Evolutionary conservation across 92 coral and sea anemone species (phyloP).

Genomic region (Desmophyllum pertusum): DNA sequence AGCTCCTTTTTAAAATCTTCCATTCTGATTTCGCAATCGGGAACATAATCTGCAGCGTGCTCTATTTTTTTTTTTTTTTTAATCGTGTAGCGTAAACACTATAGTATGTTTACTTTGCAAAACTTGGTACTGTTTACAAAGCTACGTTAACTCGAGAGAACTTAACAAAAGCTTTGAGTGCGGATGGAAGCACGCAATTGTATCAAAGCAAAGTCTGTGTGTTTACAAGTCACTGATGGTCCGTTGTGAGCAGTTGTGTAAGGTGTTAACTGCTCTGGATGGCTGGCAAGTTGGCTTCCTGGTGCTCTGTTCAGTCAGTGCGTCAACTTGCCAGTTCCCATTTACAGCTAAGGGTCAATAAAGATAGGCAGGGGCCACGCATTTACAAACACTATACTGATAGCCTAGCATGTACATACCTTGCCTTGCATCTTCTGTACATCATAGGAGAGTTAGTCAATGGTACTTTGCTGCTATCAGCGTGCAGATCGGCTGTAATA

Average conservation of each 20-base stretch:
- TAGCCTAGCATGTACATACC: constrained; percentile 21
- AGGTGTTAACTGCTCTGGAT: background rate
- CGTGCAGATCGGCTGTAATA: constrained; percentile 11
- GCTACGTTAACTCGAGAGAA: constrained; percentile 21
- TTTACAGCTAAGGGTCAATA: background rate
- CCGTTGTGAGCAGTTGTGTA: background rate
- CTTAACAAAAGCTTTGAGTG: background rate
- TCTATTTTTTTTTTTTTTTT: background rate
- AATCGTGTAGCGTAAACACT: background rate
- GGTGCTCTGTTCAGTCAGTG: background rate
- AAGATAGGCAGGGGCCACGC: constrained; percentile 4
- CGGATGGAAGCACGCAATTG: constrained; percentile 15
- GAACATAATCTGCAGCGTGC: constrained; percentile 13
- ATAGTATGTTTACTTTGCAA: constrained; percentile 7
- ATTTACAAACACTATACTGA: background rate
- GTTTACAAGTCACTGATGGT: background rate
- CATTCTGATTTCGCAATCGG: constrained; percentile 26
- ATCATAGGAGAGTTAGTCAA: constrained; percentile 2
- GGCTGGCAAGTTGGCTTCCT: constrained; percentile 6
- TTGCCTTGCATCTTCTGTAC: constrained; percentile 35
- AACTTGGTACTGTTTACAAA: constrained; percentile 26
- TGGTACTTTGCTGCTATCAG: background rate
- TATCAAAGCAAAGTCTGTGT: background rate
- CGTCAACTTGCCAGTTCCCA: background rate
- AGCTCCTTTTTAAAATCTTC: background rate